Evolutionary conservation across 2,797 vertebrate species (phyloP), one percentile per base, ranked within the genome.

Genomic region (Pseudomugil gertrudae): DNA sequence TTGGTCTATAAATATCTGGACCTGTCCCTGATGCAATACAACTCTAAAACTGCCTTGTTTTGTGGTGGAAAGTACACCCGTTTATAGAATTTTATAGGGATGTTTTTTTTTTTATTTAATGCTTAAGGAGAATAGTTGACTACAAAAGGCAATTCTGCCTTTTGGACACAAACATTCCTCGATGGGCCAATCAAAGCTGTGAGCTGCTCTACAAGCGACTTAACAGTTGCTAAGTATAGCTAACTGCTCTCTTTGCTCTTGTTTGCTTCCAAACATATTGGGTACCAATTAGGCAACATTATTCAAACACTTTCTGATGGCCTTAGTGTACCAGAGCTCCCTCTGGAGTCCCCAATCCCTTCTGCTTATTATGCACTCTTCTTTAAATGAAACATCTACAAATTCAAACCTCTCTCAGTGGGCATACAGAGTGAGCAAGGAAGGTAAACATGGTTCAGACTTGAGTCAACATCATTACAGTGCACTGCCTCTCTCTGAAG

Each of bases 401-500:
- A 72, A 80, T 3, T 60, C 62, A 81, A 70, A 68, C 71, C 67
- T 78, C 53, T 35, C 67, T 84, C 85, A 70, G 67, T 14, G 32
- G 72, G 74, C 74, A 51, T 23, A 40, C 24, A 1, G 40, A 74
- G 54, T 27, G 57, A 81, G 62, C 21, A 76, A 69, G 61, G 80
- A 87, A 66, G 69, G 86, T 86, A 88, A 84, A 88, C 86, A 88
- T 35, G 69, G 77, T 74, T 86, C 68, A 76, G 77, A 85, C 82
- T 81, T 85, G 80, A 89, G 81, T 90, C 87, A 90, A 90, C 86
- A 90, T 90, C 83, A 88, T 90, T 88, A 89, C 82, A 56, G 63
- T 13, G 29, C 7, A 59, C 29, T 9, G 32, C 66, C 80, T 60
- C 64, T 78, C 83, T 85, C 69, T 74, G 63, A 76, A 86, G 80